Evolutionary conservation across 2,888 invertebrate genomes (phyloP).

Genomic region (Lingula anatina): DNA sequence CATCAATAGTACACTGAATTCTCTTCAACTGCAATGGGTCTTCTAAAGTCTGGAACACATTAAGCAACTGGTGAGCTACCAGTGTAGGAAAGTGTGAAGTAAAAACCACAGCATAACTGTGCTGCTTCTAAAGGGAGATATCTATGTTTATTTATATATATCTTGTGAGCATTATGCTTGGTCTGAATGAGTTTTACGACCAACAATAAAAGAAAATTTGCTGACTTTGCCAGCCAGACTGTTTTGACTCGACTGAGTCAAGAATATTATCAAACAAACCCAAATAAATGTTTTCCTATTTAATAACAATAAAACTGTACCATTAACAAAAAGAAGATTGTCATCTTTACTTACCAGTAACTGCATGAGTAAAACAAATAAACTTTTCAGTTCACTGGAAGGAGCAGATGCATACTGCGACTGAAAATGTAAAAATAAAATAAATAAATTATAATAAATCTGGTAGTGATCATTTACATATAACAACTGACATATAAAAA

Average conservation of each 20-base stretch:
- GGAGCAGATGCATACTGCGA: conserved; percentile 51
- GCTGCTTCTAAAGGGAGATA: no score
- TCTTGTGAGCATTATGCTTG: no score
- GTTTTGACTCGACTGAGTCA: no score
- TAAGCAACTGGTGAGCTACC: background rate
- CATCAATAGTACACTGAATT: conserved; percentile 51
- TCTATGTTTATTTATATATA: no score
- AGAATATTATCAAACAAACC: no score
- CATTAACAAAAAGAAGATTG: no score
- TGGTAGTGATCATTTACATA: background rate
- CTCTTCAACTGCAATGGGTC: conserved; percentile 49
- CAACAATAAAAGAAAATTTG: no score
- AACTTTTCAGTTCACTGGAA: conserved; percentile 53
- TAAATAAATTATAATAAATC: background rate
- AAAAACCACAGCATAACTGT: background rate
- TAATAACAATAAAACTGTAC: no score
- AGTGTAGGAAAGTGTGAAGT: background rate
- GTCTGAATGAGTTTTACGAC: no score
- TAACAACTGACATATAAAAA: no score
- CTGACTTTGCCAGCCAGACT: no score
- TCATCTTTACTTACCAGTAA: conserved; percentile 51
- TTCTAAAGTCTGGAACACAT: conserved; percentile 32
- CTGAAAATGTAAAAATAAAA: conserved; percentile 32
- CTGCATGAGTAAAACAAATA: conserved; percentile 50
- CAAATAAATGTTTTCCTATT: no score